Evolutionary conservation across 2,888 invertebrate species (phyloP), one percentile per base, ranked within the genome.

Genomic region (Acheta domesticus): DNA sequence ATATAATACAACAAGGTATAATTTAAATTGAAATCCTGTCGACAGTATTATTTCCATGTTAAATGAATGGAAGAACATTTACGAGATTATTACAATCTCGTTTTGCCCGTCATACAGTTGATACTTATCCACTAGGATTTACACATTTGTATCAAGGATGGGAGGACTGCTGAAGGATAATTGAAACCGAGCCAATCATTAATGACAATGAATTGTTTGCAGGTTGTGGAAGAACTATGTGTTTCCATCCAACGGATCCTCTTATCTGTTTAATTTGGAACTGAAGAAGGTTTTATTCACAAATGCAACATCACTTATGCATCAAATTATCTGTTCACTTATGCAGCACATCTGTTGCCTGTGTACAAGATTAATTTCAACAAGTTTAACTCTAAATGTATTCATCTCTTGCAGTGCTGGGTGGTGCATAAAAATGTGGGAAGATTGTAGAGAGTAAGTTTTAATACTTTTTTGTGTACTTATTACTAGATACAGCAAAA

Each of bases 341-440:
- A 95, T 82, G 87, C 87, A 81, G 89, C 92, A 77, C 98, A 98
- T 85, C 93, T 95, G 85, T 93, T 97, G 91, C 94, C 97, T 0
- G 93, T 98, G 1, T 95, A 96, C 86, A 90, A 94, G 83, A 93
- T 97, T 82, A 91, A 93, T 85, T 98, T 94, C 87, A 98, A 98
- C 87, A 91, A 91, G 85, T 97, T 89, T 86, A 96, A 97, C 85
- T 91, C 93, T 14, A 92, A n/a, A 92, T 82, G 94, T 98, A 82
- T 98, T 96, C 85, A 92, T 95, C n/a, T 96, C 97, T 11, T 97
- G 97, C 85, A 94, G 96, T 80, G 95, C 94, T 1, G 98, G 98
- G 85, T 98, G 98, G 97, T 91, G 95, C 76, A 93, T 98, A 75
- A 97, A 97, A 88, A 94, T 98, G 80, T 98, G 98, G 98, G 97